Base-by-base conservation (phyloP, 2,888 invertebrate genomes). In the Eristalis tenax region DNA sequence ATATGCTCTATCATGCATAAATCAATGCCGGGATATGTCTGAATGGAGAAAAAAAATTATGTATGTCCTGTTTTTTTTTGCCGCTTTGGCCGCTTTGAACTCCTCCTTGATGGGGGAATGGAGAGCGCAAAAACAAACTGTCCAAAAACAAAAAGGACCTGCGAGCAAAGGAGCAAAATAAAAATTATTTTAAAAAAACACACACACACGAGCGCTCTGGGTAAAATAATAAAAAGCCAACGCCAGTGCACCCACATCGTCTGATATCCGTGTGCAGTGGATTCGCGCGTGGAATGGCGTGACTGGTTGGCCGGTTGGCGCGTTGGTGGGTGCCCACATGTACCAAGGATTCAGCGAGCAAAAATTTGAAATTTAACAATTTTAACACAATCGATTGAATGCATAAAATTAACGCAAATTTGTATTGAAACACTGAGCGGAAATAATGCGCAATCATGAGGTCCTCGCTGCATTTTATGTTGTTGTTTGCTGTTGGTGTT, bases 1-100 rank as follows among this genome's bases (percentile, higher is more conserved):
- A 90, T 91, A 88, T 88, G 90, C 89, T 90, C 90, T 90, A 89
- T 91, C 92, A 92, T 91, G 92, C 92, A 92, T 90, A 90, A 90
- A 91, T 90, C 91, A 90, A 90, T 89, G 90, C 90, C 90, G 90
- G 90, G 79, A 79, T 28, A 28, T 83, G 76, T 83, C 79, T 87
- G 79, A 87, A 80, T 87, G 74, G 65, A 50, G 68, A 63, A 68
- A 81, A 66, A 73, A 40, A 35, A 81, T 76, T 66, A 88, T 89
- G 73, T 75, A 71, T 79, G 50, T 50, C 50, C 50, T 50, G n/a
- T 50, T 50, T 75, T 69, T 32, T 32, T 32, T 10, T 10, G 32
- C 32, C 32, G 32, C 32, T 32, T 32, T 32, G 32, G 18, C 50
- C 50, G 50, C 50, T 50, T 50, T 50, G 50, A 50, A 50, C 50